These are phyloP conservation scores for Lates japonicus DNA, from an alignment of 2,797 vertebrate species.

Conservation along the genomic window DNA sequence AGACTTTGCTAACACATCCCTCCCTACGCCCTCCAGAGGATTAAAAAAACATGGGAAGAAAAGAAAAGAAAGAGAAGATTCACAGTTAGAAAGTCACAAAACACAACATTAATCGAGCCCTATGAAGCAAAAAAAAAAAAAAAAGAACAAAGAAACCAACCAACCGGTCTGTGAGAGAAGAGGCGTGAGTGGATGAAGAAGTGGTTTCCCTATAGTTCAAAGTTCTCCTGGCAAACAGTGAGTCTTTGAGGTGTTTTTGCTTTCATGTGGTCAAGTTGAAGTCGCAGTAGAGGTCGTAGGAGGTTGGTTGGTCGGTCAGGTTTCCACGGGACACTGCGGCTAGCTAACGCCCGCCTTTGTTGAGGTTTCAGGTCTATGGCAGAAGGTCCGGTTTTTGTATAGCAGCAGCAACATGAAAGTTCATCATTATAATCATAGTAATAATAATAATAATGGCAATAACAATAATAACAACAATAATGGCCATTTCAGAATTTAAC, in stretches of 20 bases:
- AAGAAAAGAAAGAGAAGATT: slow-evolving; percentile 31
- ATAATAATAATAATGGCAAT: slow-evolving; percentile 59
- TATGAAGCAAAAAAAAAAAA: slow-evolving; percentile 65
- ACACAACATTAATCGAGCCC: slow-evolving; percentile 71
- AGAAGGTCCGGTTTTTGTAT: slow-evolving; percentile 84
- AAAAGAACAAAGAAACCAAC: slow-evolving; percentile 47
- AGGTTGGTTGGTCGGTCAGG: slow-evolving; percentile 61
- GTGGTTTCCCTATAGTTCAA: background rate
- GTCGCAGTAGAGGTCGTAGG: slow-evolving; percentile 27
- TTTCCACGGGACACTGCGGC: slow-evolving; percentile 73
- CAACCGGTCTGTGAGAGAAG: slow-evolving; percentile 47
- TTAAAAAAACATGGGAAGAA: slow-evolving; percentile 14
- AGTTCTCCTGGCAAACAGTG: background rate
- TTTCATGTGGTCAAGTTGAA: slow-evolving; percentile 28
- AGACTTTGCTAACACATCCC: background rate
- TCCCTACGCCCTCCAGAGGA: slow-evolving; percentile 37
- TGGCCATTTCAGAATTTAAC: slow-evolving; percentile 74
- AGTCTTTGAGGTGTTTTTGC: slow-evolving; percentile 45
- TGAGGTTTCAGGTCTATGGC: slow-evolving; percentile 90
- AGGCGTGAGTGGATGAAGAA: slow-evolving; percentile 7
- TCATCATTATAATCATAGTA: slow-evolving; percentile 66
- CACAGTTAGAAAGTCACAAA: slow-evolving; percentile 67
- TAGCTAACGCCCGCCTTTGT: slow-evolving; percentile 56
- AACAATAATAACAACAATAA: slow-evolving; percentile 65
- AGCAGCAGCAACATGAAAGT: slow-evolving; percentile 87